Evolutionary conservation across 53 echinoderm and acorn worm genomes (phyloP).

Genomic region (Glandiceps talaboti): DNA sequence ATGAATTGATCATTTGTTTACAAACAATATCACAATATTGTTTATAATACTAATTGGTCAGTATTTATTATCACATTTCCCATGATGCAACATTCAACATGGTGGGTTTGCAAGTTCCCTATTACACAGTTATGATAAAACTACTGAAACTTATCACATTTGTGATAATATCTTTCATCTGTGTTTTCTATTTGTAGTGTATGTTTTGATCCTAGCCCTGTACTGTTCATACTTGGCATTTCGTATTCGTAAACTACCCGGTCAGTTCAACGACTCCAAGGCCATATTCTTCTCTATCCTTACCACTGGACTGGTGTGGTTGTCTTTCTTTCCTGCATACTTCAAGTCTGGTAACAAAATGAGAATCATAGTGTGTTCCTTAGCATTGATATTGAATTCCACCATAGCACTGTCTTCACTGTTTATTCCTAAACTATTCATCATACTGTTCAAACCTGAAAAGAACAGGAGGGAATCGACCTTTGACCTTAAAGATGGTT

Average conservation of each 20-base stretch:
- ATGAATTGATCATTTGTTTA: no score
- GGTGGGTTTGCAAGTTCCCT: no score
- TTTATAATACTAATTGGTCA: no score
- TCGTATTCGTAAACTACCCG: slow-evolving; percentile 76
- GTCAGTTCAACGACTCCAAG: slow-evolving; percentile 89
- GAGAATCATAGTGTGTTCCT: slow-evolving; percentile 38
- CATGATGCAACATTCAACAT: no score
- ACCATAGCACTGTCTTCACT: slow-evolving; percentile 45
- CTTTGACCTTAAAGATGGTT: slow-evolving; percentile 16
- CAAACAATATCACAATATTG: no score
- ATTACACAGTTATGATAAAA: no score
- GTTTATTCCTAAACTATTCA: slow-evolving; percentile 74
- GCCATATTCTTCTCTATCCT: slow-evolving; percentile 89
- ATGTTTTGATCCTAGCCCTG: slow-evolving; percentile 60
- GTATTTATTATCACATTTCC: no score
- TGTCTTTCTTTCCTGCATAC: slow-evolving; percentile 54
- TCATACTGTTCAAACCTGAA: slow-evolving; percentile 56
- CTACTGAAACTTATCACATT: no score
- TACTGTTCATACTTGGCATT: slow-evolving; percentile 83
- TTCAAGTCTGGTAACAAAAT: slow-evolving; percentile 36
- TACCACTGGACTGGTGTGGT: slow-evolving; percentile 59
- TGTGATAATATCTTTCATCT: no score
- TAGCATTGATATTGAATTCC: slow-evolving; percentile 40
- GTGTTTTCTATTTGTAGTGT: slow-evolving; percentile 39
- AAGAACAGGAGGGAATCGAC: slow-evolving; percentile 72